phyloP scores from a whole-genome alignment of 2,113 vertebrate species.

The Synodontis membranacea region DNA sequence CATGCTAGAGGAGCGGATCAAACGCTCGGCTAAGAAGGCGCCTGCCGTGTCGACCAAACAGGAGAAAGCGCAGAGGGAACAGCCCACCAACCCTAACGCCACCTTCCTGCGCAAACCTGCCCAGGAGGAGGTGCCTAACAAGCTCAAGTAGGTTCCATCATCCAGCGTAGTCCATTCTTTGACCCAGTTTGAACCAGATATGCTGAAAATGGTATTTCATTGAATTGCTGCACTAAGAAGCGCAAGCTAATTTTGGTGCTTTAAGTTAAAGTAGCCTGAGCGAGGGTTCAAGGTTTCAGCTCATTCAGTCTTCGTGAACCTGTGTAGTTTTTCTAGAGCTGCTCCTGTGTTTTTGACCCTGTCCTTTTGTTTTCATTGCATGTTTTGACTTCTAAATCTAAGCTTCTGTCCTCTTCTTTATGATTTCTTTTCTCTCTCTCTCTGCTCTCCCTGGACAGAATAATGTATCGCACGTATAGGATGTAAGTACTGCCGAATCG shows the following conservation, averaged over 20 bases:
- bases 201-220: not conserved
- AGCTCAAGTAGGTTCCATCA: conserved; percentile 85
- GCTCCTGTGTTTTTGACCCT: conserved; percentile 55
- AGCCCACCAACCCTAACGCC: conserved; percentile 75
- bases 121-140: conserved; percentile 90
- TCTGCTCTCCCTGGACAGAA: conserved; percentile 95
- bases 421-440: conserved; percentile 86
- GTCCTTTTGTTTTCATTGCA: conserved; percentile 76
- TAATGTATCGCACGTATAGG: conserved; percentile 99
- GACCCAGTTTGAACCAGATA: not conserved
- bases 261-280: no score
- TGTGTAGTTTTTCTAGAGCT: not conserved
- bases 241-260: no score
- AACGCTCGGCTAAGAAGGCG: conserved; percentile 90
- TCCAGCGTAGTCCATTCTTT: not conserved
- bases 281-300: not conserved
- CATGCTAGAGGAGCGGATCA: conserved; percentile 97
- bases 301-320: not conserved
- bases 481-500: conserved; percentile 90
- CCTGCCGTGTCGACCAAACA: conserved; percentile 75
- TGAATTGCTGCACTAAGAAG: no score
- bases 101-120: conserved; percentile 84
- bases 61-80: conserved; percentile 80
- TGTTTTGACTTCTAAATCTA: conserved; percentile 50
- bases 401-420: conserved; percentile 73